Base-by-base conservation (phyloP, 2,797 vertebrate genomes). In the Hypotaenidia philippensis region DNA sequence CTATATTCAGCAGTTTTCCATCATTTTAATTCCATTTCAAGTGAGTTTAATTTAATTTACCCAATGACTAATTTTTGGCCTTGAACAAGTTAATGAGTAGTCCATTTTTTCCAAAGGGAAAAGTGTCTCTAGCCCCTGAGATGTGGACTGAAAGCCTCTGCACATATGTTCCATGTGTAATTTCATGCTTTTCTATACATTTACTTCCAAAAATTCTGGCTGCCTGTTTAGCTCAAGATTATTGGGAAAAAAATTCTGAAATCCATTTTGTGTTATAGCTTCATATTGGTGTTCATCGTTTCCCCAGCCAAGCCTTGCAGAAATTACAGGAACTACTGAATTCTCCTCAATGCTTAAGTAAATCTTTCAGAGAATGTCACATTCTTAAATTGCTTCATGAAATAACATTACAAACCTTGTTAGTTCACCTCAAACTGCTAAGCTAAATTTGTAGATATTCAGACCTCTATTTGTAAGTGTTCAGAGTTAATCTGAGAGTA, bases 11-110 rank as follows among this genome's bases (percentile, higher is more conserved):
- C 96, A 88, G 84, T 94, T 97, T 97, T 97, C 96, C 92, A 96
- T 98, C 97, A 97, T 97, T 97, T 96, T 97, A 98, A 98, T 98
- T 97, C 97, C 79, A 96, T 97, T 97, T 97, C 93, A 90, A 96
- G 82, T 93, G 89, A 93, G 45, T 96, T 96, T 97, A 98, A 98
- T 98, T 96, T 95, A 94, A 94, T 98, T 98, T 97, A 93, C n/a
- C 45, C 36, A 78, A 40, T 96, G 97, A 96, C 82, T 95, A 95
- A 97, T 95, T 95, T 96, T 95, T 92, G 70, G 95, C 93, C 83
- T 95, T 83, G 83, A 92, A 68, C 29, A 84, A 89, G 87, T 93
- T 92, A 94, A 84, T 68, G 34, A 45, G 79, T 26, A 56, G 91
- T 84, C 69, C 71, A 13, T 1, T 91, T 97, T 93, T 94, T 96